phyloP scores from a whole-genome alignment of 1,140 invertebrate species.

The Anoplophora glabripennis region DNA sequence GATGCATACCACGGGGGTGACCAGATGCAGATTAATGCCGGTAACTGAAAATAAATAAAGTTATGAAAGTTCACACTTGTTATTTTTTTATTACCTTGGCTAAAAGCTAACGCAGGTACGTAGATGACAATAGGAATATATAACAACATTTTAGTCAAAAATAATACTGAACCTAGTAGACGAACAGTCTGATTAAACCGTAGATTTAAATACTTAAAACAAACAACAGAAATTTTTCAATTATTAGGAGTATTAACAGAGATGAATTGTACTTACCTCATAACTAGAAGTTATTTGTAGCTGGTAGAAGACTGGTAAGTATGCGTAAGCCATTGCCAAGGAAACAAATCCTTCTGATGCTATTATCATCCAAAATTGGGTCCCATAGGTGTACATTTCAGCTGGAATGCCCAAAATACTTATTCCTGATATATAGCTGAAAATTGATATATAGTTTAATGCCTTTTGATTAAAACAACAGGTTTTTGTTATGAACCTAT shows the following conservation, averaged over 20 bases:
- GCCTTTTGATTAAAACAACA: too few relatives aligned
- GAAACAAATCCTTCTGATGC: conserved; percentile 69
- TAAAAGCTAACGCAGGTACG: conserved; percentile 84
- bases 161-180: conserved; percentile 64
- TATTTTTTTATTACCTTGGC: conserved; percentile 64
- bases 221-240: conserved; percentile 11
- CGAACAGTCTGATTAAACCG: conserved; percentile 64
- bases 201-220: conserved; percentile 68
- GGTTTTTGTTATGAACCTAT: too few relatives aligned
- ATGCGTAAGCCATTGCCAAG: conserved; percentile 68
- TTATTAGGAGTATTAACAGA: not conserved
- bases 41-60: conserved; percentile 58
- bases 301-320: conserved; percentile 84
- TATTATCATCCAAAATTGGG: conserved; percentile 70
- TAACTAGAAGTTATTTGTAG: conserved; percentile 80
- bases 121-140: conserved; percentile 90
- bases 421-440: conserved; percentile 58
- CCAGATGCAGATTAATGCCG: conserved; percentile 65
- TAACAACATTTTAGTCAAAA: conserved; percentile 64
- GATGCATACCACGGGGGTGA: conserved; percentile 67
- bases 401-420: conserved; percentile 86
- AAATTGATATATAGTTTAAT: too few relatives aligned
- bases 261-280: conserved; percentile 58
- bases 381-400: conserved; percentile 88
- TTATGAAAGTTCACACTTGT: not conserved